Conservation (phyloP, 1,140 invertebrate species). For the Bathynomus jamesi region DNA sequence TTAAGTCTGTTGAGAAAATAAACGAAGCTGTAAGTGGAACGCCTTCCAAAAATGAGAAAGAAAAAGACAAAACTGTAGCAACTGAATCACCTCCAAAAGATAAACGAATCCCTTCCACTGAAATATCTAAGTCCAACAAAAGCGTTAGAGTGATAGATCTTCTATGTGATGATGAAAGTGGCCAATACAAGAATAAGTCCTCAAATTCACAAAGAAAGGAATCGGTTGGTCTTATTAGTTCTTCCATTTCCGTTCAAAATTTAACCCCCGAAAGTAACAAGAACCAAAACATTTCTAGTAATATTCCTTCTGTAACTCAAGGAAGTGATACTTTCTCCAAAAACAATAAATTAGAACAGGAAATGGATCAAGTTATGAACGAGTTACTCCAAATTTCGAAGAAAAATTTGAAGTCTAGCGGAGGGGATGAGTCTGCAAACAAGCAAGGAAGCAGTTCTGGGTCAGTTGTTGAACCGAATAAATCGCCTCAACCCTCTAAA, state of each 20-base stretch:
- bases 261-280: too few species aligned
- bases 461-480: background rate
- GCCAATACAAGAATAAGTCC: too few species aligned
- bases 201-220: too few species aligned
- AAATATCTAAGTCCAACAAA: background rate
- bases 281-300: too few species aligned
- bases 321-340: too few species aligned
- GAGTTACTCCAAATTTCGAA: constrained; percentile 33
- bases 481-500: too few species aligned
- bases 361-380: constrained; percentile 35
- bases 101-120: background rate
- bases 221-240: too few species aligned
- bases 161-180: background rate
- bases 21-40: constrained; percentile 18
- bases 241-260: too few species aligned
- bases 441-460: background rate
- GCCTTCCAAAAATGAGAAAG: background rate
- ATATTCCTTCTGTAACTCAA: too few species aligned
- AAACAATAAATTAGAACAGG: constrained; percentile 27
- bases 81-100: background rate
- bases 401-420: constrained; percentile 6
- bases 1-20: constrained; percentile 30
- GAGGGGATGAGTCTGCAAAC: background rate
- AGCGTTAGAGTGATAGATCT: background rate
- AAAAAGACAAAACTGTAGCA: background rate